phyloP scores from a whole-genome alignment of 2,797 vertebrate species.

The Pristis pectinata region DNA sequence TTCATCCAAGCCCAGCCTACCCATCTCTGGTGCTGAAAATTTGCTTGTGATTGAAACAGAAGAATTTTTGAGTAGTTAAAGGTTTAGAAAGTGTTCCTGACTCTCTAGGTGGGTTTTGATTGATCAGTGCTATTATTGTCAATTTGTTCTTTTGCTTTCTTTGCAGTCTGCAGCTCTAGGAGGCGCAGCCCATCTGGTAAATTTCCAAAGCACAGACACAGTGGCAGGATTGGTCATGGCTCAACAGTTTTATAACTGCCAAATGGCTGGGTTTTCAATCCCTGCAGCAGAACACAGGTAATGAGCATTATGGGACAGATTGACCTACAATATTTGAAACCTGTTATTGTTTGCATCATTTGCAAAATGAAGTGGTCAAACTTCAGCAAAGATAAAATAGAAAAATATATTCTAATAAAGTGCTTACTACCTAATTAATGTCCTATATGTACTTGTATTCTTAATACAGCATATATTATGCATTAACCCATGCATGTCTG shows the following conservation, averaged over 20 bases:
- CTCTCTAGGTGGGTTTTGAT: neutral
- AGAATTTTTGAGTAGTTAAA: neutral
- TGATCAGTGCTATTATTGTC: neutral
- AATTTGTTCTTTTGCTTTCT: neutral
- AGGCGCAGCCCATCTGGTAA: conserved; percentile 67
- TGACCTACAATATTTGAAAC: neutral
- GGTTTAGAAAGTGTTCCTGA: neutral
- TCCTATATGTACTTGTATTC: neutral
- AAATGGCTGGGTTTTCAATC: conserved; percentile 68
- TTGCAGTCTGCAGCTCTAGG: conserved; percentile 65
- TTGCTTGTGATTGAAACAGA: neutral
- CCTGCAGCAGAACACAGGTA: conserved; percentile 71
- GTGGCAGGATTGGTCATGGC: conserved; percentile 65
- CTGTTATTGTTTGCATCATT: neutral
- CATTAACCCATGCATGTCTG: neutral
- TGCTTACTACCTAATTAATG: neutral
- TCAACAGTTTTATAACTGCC: conserved; percentile 60
- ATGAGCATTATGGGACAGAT: neutral
- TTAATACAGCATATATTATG: neutral
- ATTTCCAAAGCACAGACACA: conserved; percentile 68
- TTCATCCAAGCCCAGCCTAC: too few relatives aligned
- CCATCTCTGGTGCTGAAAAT: too few relatives aligned
- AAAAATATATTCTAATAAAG: neutral
- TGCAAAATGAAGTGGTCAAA: neutral
- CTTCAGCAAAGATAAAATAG: neutral